These are phyloP conservation scores for Lepas anatifera DNA, from an alignment of 2,888 invertebrate genomes.

Conservation along the genomic window DNA sequence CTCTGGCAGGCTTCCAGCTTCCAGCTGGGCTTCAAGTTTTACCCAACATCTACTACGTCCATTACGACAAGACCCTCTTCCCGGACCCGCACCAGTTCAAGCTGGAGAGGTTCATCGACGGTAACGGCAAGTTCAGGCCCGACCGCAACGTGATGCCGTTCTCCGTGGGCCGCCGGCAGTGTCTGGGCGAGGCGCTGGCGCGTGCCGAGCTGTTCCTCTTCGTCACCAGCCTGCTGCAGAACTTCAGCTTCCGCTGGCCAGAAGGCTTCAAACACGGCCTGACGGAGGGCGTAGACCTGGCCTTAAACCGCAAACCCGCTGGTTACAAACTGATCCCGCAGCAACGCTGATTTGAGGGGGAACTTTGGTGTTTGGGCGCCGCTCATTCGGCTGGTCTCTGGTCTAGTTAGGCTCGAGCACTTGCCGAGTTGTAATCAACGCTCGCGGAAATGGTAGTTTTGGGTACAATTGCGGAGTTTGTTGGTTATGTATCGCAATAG, in stretches of 20 bases:
- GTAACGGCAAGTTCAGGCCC: constrained; percentile 20
- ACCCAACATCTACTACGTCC: constrained; percentile 25
- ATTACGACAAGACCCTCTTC: constrained; percentile 25
- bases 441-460: too few relatives aligned
- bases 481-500: too few relatives aligned
- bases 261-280: too few relatives aligned
- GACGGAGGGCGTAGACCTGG: too few relatives aligned
- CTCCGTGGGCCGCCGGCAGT: constrained; percentile 19
- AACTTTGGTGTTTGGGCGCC: too few relatives aligned
- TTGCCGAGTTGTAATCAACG: too few relatives aligned
- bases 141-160: constrained; percentile 24
- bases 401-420: too few relatives aligned
- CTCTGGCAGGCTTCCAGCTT: constrained; percentile 22
- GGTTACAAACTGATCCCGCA: too few relatives aligned
- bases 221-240: constrained; percentile 6
- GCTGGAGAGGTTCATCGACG: constrained; percentile 25
- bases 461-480: too few relatives aligned
- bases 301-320: too few relatives aligned
- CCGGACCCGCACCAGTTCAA: constrained; percentile 24
- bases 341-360: too few relatives aligned
- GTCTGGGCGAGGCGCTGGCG: constrained; percentile 13
- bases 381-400: too few relatives aligned
- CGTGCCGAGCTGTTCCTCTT: background rate
- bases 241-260: constrained; percentile 1
- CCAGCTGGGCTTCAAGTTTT: constrained; percentile 25